Base-by-base conservation (phyloP, 2,888 invertebrate genomes). In the Torymus tubicola region DNA sequence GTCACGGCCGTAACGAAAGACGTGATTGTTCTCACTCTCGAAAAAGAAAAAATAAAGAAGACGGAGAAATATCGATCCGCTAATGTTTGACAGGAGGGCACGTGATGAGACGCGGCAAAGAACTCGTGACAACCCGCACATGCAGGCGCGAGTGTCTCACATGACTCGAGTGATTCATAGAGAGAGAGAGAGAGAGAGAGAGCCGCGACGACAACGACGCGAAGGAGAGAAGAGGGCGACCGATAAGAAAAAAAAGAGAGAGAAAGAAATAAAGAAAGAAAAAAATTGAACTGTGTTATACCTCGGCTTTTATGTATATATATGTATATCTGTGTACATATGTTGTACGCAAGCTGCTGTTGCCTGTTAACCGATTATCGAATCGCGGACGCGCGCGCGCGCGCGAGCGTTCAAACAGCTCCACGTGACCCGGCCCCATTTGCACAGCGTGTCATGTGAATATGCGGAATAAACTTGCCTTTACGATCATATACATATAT, bases 51-150 rank as follows among this genome's bases (percentile, higher is more conserved):
- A 21, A 21, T 21, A 42, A 42, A 42, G 10, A 8, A 42, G 10
- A 42, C 5, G 42, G 21, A 53, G 3, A 55, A 55, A 68, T 55
- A 75, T 75, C 75, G 68, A 75, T 61, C 60, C 52, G 68, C 60
- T n/a, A n/a, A 67, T 42, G 76, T 69, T 76, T 24, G 78, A 79
- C 50, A 70, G 68, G 57, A 42, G 42, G 24, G 80, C 75, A 72
- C 75, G 76, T 76, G 80, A 80, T 52, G 55, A 14, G 13, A 13
- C 31, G 61, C 31, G 42, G 10, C 5, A 8, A 31, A 58, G 76
- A 71, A 76, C 80, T 80, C 80, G 80, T 80, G 80, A 80, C 80
- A 72, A 57, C 70, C 31, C n/a, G 24, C 13, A 55, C 53, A 58
- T 68, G 52, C 64, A 57, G n/a, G 55, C 63, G 13, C 57, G 42